A percentile compares a stretch with the other conserved stretches of the same genome.
Conservation (phyloP, 2,797 vertebrate species). For the Discoglossus pictus region DNA sequence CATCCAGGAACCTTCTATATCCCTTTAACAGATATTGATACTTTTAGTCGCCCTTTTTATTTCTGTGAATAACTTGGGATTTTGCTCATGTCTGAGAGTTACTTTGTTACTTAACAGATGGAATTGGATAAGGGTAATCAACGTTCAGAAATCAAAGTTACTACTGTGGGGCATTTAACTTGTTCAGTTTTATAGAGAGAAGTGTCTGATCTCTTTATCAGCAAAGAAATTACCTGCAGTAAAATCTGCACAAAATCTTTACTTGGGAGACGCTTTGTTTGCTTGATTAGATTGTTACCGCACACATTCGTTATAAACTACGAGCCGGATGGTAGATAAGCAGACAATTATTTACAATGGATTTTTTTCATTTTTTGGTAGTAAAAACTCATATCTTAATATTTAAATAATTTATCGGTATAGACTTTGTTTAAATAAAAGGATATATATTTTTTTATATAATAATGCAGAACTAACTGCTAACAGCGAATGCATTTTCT, state of each 20-base stretch:
- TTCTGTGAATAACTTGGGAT: slow-evolving; percentile 64
- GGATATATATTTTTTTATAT: no score
- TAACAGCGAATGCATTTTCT: no score
- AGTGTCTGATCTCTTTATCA: slow-evolving; percentile 3
- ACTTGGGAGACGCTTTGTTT: neutral
- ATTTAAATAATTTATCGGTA: no score
- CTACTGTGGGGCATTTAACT: neutral
- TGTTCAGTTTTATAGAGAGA: neutral
- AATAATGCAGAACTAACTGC: no score
- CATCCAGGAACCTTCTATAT: no score
- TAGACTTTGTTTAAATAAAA: no score
- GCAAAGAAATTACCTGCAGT: neutral
- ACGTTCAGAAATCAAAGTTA: slow-evolving; percentile 7
- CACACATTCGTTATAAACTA: neutral
- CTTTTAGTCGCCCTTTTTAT: no score
- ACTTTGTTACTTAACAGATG: slow-evolving; percentile 23
- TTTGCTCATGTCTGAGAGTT: slow-evolving; percentile 58
- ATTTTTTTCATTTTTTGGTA: no score
- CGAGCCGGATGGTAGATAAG: neutral
- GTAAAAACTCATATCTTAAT: no score
- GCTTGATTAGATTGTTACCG: slow-evolving; percentile 3
- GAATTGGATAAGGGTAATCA: neutral
- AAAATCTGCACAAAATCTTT: slow-evolving; percentile 8
- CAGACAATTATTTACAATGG: neutral
- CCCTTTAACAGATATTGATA: no score